Evolutionary conservation across 2,797 vertebrate species (phyloP).

Genomic region (Microhierax caerulescens): DNA sequence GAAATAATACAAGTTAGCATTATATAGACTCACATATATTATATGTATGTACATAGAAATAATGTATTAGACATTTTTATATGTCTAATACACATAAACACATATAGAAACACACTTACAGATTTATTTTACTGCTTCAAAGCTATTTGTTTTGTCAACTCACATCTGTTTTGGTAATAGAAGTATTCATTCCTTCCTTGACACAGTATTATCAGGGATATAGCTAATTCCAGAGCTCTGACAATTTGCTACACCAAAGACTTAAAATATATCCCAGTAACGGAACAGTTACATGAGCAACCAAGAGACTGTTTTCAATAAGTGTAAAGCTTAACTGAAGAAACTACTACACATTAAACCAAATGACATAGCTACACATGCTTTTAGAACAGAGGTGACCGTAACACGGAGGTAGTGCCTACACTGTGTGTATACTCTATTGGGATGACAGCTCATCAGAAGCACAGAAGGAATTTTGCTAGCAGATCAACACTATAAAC

Average conservation of each 20-base stretch:
- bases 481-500: background rate
- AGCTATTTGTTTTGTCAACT: background rate
- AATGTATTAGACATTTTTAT: background rate
- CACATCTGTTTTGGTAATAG: background rate
- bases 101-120: background rate
- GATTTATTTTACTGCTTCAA: background rate
- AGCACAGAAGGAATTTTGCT: background rate
- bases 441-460: background rate
- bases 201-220: background rate
- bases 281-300: background rate
- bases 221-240: background rate
- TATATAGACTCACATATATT: fast-evolving
- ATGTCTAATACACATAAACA: background rate
- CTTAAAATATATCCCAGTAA: background rate
- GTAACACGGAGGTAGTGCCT: background rate
- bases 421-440: fast-evolving
- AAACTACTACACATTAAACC: background rate
- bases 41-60: background rate
- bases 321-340: background rate
- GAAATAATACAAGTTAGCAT: background rate
- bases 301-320: background rate
- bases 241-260: background rate
- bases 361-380: background rate
- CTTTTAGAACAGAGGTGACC: background rate
- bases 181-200: background rate